These are phyloP conservation scores for Heliconius ismenius DNA, from an alignment of 2,888 invertebrate genomes.

Conservation along the genomic window DNA sequence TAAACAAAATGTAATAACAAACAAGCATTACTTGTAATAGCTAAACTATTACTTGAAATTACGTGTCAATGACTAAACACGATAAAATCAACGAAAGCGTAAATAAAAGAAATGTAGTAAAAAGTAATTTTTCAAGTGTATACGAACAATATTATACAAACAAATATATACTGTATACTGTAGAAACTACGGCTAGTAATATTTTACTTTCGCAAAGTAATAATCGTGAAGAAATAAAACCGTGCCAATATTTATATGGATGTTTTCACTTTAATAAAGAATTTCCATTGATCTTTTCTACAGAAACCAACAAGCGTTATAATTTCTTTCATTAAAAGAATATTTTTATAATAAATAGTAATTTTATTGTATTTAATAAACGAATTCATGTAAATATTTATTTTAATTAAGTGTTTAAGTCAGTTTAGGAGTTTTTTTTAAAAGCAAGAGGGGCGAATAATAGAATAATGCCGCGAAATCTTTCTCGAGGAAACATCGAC, in stretches of 20 bases:
- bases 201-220: too few relatives aligned
- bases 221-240: background rate
- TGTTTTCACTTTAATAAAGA: constrained; percentile 1
- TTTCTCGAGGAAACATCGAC: too few relatives aligned
- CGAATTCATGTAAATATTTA: too few relatives aligned
- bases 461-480: too few relatives aligned
- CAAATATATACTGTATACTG: background rate
- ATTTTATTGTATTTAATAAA: too few relatives aligned
- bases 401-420: too few relatives aligned
- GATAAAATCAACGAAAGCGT: constrained; percentile 45
- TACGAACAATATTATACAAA: constrained; percentile 10
- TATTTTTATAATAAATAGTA: too few relatives aligned
- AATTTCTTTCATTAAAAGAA: too few relatives aligned
- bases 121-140: constrained; percentile 42
- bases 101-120: constrained; percentile 44
- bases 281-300: background rate
- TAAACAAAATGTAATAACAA: background rate
- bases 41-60: constrained; percentile 20
- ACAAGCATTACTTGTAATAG: background rate
- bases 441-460: too few relatives aligned
- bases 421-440: too few relatives aligned
- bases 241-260: background rate
- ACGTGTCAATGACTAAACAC: constrained; percentile 40
- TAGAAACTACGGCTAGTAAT: background rate
- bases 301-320: too few relatives aligned